Evolutionary conservation across 1,140 invertebrate species (phyloP), one percentile per base, ranked within the genome.

Genomic region (Camponotus pennsylvanicus): DNA sequence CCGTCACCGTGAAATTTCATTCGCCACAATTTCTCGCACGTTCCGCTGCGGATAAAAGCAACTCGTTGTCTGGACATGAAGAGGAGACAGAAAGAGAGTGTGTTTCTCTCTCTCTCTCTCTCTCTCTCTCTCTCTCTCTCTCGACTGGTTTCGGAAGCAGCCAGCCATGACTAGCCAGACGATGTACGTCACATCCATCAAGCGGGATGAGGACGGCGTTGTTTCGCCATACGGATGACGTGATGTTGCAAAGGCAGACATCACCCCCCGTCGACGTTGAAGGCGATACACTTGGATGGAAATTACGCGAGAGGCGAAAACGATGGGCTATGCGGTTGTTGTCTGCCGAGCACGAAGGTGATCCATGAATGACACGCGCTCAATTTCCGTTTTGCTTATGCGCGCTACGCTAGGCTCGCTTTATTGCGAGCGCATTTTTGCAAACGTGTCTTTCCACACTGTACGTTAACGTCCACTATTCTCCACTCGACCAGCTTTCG

Each of bases 101-200:
- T 18, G 4, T 52, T 8, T 49, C 45, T 13, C 45, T 15, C 11
- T 49, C 5, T 18, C 49, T 52, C 49, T 18, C 15, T 11, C 45
- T 11, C 9, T 49, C 52, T 71, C 67, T 82, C 27, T 27, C 27
- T 27, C 27, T 27, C 27, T 27, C 27, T 27, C 55, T 75, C 37
- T 69, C 18, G 11, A 4, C 59, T 27, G 27, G 40, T 86, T 78
- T 61, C 75, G 76, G 61, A 78, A 75, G 90, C 69, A 90, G 69
- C 87, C 85, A 88, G 89, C 89, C 87, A 49, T 87, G 85, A 91
- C 79, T 70, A 45, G 71, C 78, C 82, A 55, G 80, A 70, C 82
- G 82, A 87, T 86, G 82, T 82, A 82, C 75, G 89, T 73, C 70
- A 89, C 91, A 92, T 92, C 89, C 86, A 91, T 90, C 91, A 92